Evolutionary conservation across 1,140 invertebrate species (phyloP), one percentile per base, ranked within the genome.

Genomic region (Gonatopus flavifemur): DNA sequence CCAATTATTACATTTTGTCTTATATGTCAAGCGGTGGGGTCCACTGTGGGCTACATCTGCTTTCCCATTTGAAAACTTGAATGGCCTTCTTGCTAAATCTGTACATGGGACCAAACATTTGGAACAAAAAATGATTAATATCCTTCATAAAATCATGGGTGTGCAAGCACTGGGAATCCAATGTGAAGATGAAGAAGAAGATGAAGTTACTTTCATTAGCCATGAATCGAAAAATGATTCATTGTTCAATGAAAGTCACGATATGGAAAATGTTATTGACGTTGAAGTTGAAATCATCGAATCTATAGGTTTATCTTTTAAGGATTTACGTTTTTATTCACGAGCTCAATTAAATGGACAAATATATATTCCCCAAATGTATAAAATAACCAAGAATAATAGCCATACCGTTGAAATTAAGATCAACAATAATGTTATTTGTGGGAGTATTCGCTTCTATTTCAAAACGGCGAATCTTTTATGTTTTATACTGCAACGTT

Each of bases 41-140:
- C 63, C 59, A 38, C 32, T 64, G 36, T 46, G 52, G 41, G 46
- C 28, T n/a, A 59, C 47, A 10, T 52, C 55, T n/a, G 44, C 55
- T 20, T 61, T 64, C 40, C 47, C 50, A 48, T 64, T 61, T 52
- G 58, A 64, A 55, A 56, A 55, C 50, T 50, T 44, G n/a, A 64
- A 61, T 21, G 55, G 52, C 15, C 42, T 52, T 41, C 18, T 59
- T 30, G 33, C 51, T 16, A 43, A 42, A 9, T 51, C 25, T 28
- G 40, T 55, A 19, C 56, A 65, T 44, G 59, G 56, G 20, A 54
- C 44, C 7, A 59, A 57, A 33, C 40, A 62, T 35, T 25, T 59
- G 35, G 53, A 46, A 9, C 44, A 59, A 57, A 54, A 65, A 55
- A 55, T 62, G 16, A 37, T 53, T 1, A 62, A 59, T 24, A 44